phyloP scores from a whole-genome alignment of 2,888 invertebrate genomes.

The Toxonevra muliebris region DNA sequence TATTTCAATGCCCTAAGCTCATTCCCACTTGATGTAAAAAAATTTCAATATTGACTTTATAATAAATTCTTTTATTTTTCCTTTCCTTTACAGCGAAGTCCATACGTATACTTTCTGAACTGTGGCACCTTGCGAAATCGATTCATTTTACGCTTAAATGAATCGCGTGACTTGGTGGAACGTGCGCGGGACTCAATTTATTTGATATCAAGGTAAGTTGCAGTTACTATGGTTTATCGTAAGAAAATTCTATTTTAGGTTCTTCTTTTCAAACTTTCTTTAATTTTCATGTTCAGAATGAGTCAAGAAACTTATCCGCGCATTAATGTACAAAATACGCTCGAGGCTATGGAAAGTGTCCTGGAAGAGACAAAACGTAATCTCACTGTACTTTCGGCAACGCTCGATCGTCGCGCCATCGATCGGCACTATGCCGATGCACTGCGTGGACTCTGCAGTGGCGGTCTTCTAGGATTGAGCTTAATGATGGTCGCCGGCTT shows the following conservation, averaged over 20 bases:
- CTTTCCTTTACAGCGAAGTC: conserved; percentile 55
- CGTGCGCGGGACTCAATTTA: conserved; percentile 63
- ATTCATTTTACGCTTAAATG: conserved; percentile 64
- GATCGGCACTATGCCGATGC: conserved; percentile 84
- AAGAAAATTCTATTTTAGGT: not conserved
- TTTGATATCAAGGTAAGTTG: conserved; percentile 57
- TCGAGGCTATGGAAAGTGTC: conserved; percentile 61
- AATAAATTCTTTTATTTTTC: conserved; percentile 21
- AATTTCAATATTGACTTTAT: not conserved
- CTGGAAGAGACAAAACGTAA: conserved; percentile 63
- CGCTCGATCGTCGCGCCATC: conserved; percentile 84
- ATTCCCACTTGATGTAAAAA: too few species aligned
- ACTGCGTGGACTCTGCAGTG: conserved; percentile 82
- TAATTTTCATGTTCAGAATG: conserved; percentile 51
- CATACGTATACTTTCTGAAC: conserved; percentile 64
- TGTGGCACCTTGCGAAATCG: conserved; percentile 64
- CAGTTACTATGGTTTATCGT: not conserved
- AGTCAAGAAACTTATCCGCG: conserved; percentile 64
- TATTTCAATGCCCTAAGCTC: too few species aligned
- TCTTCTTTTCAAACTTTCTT: conserved; percentile 6
- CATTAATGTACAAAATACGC: conserved; percentile 59
- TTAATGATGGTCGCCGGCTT: conserved; percentile 89
- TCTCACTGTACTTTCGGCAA: conserved; percentile 68
- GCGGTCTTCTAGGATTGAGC: conserved; percentile 82
- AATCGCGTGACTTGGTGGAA: conserved; percentile 64